Base-by-base conservation (phyloP, 2,113 vertebrate genomes). In the Hydropotes inermis region DNA sequence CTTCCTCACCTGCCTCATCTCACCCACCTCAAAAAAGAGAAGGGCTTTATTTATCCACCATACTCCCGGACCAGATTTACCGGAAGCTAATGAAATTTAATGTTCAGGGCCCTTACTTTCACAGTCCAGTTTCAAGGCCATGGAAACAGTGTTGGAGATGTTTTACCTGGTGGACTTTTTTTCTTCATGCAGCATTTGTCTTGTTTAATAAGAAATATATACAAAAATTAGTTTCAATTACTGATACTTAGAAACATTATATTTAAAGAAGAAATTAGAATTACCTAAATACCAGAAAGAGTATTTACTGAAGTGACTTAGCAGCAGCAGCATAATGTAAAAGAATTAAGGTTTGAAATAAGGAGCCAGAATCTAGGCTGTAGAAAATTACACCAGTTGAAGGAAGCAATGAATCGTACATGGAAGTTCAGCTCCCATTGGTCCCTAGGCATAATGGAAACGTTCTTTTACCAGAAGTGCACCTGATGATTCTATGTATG, bases 321-420 rank as follows among this genome's bases (percentile, higher is more conserved):
- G 64, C n/a, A 36, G n/a, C 17, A 67, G 33, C n/a, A 70, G 11
- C 45, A 60, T 17, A 12, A 64, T 7, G 9, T 74, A 88, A 16
- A 91, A 94, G 52, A 95, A 74, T 11, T n/a, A 67, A 93, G 1
- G 16, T 67, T 74, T 96, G 83, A 87, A 95, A 95, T 25, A 94
- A 95, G 30, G 10, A 89, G 10, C 27, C 27, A 85, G 39, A 55
- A 13, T 14, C 25, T 79, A 81, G 4, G 28, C 47, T 57, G 5
- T 70, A 30, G 52, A 55, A 89, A 95, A 82, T 7, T 14, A 92
- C 64, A 85, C 43, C 45, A n/a, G n/a, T n/a, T n/a, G n/a, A n/a
- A 57, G 60, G 61, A 93, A 91, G 86, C 21, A 28, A 11, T 89
- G 45, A 89, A 88, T 15, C 39, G 0, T 55, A 70, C 45, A 0